Conservation (phyloP, 2,888 invertebrate species). For the Epinotia nisella region DNA sequence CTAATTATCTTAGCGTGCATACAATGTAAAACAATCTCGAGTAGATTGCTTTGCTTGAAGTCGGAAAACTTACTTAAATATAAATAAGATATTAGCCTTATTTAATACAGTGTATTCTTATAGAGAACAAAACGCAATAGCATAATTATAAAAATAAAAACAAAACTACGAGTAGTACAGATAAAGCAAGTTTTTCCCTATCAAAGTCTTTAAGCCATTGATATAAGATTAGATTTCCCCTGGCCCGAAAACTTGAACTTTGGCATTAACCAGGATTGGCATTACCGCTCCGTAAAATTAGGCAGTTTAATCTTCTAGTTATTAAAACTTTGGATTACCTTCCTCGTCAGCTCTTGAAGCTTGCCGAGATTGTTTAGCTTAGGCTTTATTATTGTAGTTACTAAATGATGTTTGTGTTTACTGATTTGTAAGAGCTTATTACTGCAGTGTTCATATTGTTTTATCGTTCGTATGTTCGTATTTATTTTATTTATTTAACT, state of each 20-base stretch:
- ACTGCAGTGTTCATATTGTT: background rate
- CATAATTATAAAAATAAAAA: background rate
- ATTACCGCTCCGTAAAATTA: background rate
- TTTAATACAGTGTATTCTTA: background rate
- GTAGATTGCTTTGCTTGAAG: no score
- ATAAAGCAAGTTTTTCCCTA: no score
- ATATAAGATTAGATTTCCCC: no score
- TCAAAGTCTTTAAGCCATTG: no score
- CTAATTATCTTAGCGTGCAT: background rate
- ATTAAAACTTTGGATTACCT: constrained; percentile 12
- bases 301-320: constrained; percentile 1
- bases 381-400: background rate
- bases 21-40: background rate
- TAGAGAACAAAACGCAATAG: background rate
- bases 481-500: no score
- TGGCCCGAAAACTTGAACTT: background rate
- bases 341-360: background rate
- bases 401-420: background rate
- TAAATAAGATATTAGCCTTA: background rate
- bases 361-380: background rate
- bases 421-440: background rate
- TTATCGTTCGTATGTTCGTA: no score
- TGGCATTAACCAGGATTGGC: background rate
- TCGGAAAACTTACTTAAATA: no score
- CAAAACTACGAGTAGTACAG: no score